Evolutionary conservation across 2,113 vertebrate species (phyloP).

Genomic region (Dissostichus mawsoni): DNA sequence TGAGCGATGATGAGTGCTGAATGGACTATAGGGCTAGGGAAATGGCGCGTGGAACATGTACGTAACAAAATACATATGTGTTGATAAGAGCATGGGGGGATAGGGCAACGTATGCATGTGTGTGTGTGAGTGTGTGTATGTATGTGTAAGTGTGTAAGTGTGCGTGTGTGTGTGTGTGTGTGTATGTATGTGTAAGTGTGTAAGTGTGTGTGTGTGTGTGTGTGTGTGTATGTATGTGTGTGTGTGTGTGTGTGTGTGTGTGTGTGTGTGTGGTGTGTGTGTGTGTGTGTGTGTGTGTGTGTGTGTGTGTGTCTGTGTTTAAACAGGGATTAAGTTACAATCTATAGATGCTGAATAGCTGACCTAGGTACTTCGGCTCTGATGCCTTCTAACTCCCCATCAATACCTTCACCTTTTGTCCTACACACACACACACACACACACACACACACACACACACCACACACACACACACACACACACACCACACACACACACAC

Average conservation of each 20-base stretch:
- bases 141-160: no score
- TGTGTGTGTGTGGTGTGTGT: no score
- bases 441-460: no score
- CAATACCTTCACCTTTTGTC: conserved; percentile 60
- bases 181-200: no score
- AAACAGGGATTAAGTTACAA: conserved; percentile 52
- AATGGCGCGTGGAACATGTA: neutral
- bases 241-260: neutral
- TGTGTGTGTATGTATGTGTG: neutral
- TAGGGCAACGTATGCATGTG: neutral
- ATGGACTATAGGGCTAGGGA: conserved; percentile 13
- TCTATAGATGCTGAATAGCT: conserved; percentile 55
- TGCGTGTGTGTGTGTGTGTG: no score
- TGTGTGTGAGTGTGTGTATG: conserved; percentile 1
- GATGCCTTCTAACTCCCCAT: conserved; percentile 34
- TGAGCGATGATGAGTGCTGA: conserved; percentile 15
- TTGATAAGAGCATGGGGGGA: neutral
- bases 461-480: no score
- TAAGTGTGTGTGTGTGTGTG: no score
- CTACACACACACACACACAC: neutral
- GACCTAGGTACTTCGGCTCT: conserved; percentile 43
- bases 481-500: conserved; percentile 19
- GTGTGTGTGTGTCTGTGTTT: neutral
- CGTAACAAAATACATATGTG: conserved; percentile 9
- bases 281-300: no score